phyloP scores from a whole-genome alignment of 2,113 vertebrate genomes.

The Tichodroma muraria region DNA sequence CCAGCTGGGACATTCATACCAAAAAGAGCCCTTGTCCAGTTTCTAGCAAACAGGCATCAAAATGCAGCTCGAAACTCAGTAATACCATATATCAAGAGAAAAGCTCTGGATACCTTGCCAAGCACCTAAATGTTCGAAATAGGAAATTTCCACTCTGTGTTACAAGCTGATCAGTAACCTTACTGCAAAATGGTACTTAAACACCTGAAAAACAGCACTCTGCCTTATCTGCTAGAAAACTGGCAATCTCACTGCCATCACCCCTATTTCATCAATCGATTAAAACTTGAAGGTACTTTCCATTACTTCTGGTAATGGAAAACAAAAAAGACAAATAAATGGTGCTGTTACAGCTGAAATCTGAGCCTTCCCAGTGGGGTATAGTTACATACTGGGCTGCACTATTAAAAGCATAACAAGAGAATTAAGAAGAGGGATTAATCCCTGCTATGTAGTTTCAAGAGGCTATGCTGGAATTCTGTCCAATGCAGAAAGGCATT shows the following conservation, averaged over 20 bases:
- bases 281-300: not conserved
- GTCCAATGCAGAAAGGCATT: not conserved
- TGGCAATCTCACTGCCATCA: not conserved
- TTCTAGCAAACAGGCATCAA: not conserved
- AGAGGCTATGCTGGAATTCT: not conserved
- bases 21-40: not conserved
- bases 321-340: not conserved
- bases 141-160: conserved; percentile 14
- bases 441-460: not conserved
- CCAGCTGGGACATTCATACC: not conserved
- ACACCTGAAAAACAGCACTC: not conserved
- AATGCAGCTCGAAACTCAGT: not conserved
- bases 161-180: not conserved
- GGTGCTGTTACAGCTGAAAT: not conserved
- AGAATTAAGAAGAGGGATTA: not conserved
- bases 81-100: not conserved
- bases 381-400: not conserved
- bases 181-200: not conserved
- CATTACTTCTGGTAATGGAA: not conserved
- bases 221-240: not conserved
- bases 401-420: not conserved
- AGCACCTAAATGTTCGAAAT: not conserved
- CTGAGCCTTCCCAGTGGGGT: not conserved
- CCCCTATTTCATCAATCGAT: not conserved
- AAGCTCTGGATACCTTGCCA: not conserved